These are phyloP conservation scores for Lepidurus arcticus DNA, from an alignment of 1,140 invertebrate genomes.

Conservation along the genomic window DNA sequence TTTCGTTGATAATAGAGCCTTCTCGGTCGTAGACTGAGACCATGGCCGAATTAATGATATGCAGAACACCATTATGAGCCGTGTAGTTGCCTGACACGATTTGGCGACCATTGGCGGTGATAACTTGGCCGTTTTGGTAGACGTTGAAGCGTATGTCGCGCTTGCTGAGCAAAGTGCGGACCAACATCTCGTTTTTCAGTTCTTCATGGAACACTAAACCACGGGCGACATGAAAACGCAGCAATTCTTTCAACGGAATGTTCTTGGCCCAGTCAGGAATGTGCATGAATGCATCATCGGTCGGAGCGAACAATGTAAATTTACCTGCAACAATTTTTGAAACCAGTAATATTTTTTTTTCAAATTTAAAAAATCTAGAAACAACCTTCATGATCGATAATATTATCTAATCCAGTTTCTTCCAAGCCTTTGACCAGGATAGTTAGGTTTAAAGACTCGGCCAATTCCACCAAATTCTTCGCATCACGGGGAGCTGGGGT, in stretches of 20 bases:
- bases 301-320: slow-evolving; percentile 35
- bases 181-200: slow-evolving; percentile 30
- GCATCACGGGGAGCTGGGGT: slow-evolving; percentile 8
- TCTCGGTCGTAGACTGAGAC: slow-evolving; percentile 30
- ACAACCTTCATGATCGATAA: slow-evolving; percentile 35
- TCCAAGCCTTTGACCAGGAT: slow-evolving; percentile 35
- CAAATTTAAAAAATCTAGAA: not conserved
- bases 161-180: slow-evolving; percentile 30
- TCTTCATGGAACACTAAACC: slow-evolving; percentile 32
- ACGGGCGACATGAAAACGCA: slow-evolving; percentile 33
- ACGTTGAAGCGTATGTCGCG: slow-evolving; percentile 34
- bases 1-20: slow-evolving; percentile 30
- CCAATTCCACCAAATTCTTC: slow-evolving; percentile 35
- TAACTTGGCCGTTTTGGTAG: slow-evolving; percentile 31
- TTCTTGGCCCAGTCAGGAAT: slow-evolving; percentile 34
- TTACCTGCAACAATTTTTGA: slow-evolving; percentile 27
- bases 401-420: slow-evolving; percentile 33
- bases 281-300: slow-evolving; percentile 33
- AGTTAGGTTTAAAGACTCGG: slow-evolving; percentile 34
- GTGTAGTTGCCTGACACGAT: slow-evolving; percentile 30
- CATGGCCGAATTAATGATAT: slow-evolving; percentile 33
- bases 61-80: slow-evolving; percentile 36
- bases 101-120: slow-evolving; percentile 31
- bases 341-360: not conserved
- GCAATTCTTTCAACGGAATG: slow-evolving; percentile 35